Evolutionary conservation across 2,888 invertebrate species (phyloP), one percentile per base, ranked within the genome.

Genomic region (Melitaea athalia): DNA sequence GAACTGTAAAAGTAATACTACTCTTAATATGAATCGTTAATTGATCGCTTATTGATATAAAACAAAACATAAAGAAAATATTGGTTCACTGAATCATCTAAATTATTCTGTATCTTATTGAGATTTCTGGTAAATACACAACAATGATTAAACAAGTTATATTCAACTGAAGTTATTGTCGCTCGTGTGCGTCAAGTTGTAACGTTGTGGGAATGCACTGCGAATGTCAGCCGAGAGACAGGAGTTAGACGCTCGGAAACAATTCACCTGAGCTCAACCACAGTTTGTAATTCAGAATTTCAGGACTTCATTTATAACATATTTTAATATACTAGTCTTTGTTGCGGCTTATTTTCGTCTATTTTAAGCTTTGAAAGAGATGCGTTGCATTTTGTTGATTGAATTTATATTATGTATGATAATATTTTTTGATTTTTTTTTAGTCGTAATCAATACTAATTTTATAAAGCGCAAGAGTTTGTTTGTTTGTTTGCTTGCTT

Each of bases 211-310:
- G 53, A 12, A 63, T 63, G 17, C 57, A 57, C 47, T 64, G 49
- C 47, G 31, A 47, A 47, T 55, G 55, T 55, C 64, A 47, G 31
- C 57, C 47, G 33, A 5, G 47, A 64, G 57, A 57, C 47, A 47
- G 55, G 50, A 59, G 38, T 14, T 17, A 57, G 59, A 52, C 31
- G 31, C 11, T 17, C 52, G 17, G 52, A 64, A 57, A 64, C 64
- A 42, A 59, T 49, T 59, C 59, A 64, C 64, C 64, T 59, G 64
- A 38, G 59, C 49, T 38, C 57, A 49, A 50, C 64, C 59, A 38
- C 59, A 64, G 15, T 65, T 43, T 59, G 17, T 33, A 15, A 10
- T 59, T 45, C 45, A 45, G 24, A 14, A 14, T 59, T 42, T 33
- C 45, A 14, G 42, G 8, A 59, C 59, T 43, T 43, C 24, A 47